Conservation (phyloP, 2,797 vertebrate species). For the Hoplostethus atlanticus region DNA sequence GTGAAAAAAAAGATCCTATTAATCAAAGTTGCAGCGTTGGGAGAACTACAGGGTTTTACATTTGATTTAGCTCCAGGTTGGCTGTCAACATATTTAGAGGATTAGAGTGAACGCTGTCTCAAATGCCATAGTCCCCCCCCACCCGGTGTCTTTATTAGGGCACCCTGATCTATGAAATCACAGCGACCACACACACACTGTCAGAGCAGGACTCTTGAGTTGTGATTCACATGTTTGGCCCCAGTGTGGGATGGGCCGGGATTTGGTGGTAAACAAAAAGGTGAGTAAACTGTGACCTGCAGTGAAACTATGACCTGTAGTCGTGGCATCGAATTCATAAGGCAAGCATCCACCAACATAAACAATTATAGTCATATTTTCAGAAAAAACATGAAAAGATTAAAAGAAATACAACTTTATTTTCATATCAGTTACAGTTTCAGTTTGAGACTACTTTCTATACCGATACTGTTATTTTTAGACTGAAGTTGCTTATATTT, state of each 20-base stretch:
- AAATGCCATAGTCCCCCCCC: slow-evolving; percentile 7
- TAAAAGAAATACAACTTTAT: too few species aligned
- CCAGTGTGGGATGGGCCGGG: too few species aligned
- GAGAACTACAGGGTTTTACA: slow-evolving; percentile 43
- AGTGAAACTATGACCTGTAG: neutral
- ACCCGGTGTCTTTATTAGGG: slow-evolving; percentile 6
- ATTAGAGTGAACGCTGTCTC: slow-evolving; percentile 60
- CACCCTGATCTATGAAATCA: slow-evolving; percentile 10
- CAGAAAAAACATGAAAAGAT: too few species aligned
- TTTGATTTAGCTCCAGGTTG: slow-evolving; percentile 49
- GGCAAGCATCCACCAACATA: too few species aligned
- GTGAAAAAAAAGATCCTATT: slow-evolving; percentile 37
- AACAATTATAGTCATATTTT: too few species aligned
- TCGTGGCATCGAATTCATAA: too few species aligned
- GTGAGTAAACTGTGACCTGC: neutral
- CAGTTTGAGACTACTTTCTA: too few species aligned
- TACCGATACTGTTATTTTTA: too few species aligned
- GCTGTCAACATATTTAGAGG: slow-evolving; percentile 43
- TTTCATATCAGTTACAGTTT: neutral
- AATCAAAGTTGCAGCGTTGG: slow-evolving; percentile 63
- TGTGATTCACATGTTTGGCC: too few species aligned
- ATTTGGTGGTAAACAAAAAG: too few species aligned
- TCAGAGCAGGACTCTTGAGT: neutral
- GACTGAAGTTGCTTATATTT: too few species aligned
- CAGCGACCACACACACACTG: neutral